Conservation (phyloP, 2,888 invertebrate species). For the Pyrrhia umbra region DNA sequence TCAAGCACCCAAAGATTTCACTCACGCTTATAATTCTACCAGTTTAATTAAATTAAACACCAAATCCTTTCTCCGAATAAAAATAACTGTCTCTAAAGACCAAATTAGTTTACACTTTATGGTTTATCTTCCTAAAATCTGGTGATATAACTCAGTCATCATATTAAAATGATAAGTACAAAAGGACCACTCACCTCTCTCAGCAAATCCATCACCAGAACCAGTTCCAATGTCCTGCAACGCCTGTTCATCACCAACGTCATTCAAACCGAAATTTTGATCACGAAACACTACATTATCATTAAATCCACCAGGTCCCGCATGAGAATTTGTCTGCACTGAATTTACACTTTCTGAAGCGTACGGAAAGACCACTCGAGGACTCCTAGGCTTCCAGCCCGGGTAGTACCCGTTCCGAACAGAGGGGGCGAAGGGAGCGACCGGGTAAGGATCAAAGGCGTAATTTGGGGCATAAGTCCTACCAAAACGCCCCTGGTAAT, state of each 20-base stretch:
- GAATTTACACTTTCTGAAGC: constrained; percentile 80
- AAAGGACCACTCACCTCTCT: constrained; percentile 90
- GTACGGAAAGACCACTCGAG: constrained; percentile 87
- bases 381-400: constrained; percentile 87
- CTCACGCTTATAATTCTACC: constrained; percentile 17
- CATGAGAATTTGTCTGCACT: constrained; percentile 86
- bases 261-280: constrained; percentile 91
- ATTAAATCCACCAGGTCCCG: constrained; percentile 71
- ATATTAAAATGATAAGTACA: background rate
- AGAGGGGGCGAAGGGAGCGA: constrained; percentile 67
- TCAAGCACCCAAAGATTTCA: constrained; percentile 6
- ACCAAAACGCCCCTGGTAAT: constrained; percentile 80
- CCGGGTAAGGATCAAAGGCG: constrained; percentile 77
- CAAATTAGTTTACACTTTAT: background rate
- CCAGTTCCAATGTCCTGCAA: constrained; percentile 91
- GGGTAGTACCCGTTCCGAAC: constrained; percentile 79
- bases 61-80: background rate
- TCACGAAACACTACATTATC: constrained; percentile 90
- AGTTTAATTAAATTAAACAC: background rate
- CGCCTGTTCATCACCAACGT: constrained; percentile 90
- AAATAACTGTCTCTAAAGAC: no score
- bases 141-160: background rate
- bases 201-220: constrained; percentile 89
- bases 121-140: background rate
- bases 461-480: constrained; percentile 82